Evolutionary conservation across 2,113 vertebrate genomes (phyloP).

Genomic region (Marmota monax): DNA sequence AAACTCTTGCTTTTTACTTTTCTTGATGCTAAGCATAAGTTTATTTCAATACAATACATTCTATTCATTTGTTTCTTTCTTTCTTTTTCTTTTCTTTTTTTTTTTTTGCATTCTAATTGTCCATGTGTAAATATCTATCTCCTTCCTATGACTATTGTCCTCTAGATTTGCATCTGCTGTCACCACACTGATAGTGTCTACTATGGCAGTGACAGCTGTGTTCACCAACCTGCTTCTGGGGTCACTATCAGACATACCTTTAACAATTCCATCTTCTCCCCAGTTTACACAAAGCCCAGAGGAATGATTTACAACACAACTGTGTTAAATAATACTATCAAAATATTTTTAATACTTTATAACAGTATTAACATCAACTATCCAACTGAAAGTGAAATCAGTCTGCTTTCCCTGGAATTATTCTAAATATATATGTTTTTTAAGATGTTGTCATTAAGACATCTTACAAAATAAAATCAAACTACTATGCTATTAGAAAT

Average conservation of each 20-base stretch:
- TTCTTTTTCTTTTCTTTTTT: no score
- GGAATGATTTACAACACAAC: background rate
- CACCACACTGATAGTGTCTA: background rate
- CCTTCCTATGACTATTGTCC: background rate
- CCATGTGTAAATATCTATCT: background rate
- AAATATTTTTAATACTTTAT: background rate
- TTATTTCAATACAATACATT: background rate
- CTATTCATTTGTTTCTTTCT: no score
- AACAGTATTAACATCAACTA: background rate
- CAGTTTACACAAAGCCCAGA: background rate
- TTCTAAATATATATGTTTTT: background rate
- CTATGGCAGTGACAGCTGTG: background rate
- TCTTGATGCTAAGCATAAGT: background rate
- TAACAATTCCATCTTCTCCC: background rate
- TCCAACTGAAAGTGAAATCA: background rate
- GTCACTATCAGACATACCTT: background rate
- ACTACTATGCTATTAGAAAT: background rate
- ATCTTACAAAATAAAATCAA: background rate
- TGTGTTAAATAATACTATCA: background rate
- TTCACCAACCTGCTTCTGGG: background rate
- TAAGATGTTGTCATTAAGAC: background rate
- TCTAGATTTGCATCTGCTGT: background rate
- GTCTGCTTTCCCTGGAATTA: background rate
- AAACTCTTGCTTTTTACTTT: conserved; percentile 15
- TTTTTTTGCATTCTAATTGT: background rate